Evolutionary conservation across 2,888 invertebrate genomes (phyloP), one percentile per base, ranked within the genome.

Genomic region (Nomada goodeniana): DNA sequence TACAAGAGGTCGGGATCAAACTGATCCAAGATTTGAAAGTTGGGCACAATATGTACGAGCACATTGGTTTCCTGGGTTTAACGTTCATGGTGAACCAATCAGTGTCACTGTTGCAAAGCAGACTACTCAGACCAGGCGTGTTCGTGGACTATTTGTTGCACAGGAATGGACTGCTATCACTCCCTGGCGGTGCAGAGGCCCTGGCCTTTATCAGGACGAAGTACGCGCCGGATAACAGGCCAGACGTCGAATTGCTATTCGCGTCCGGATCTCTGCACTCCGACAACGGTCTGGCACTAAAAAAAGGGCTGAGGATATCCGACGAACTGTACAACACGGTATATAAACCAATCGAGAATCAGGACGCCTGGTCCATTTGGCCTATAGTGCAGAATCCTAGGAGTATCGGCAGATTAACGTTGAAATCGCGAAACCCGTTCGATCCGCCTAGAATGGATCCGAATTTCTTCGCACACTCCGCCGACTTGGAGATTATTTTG

Each of bases 371-470:
- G 92, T 94, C 94, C 2, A 93, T 96, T 1, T 95, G 96, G 85
- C 97, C 97, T 0, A 96, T 97, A 94, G 91, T 97, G 50, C 95
- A 97, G 92, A 95, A 96, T 83, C 97, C 97, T 0, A 95, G 95
- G 90, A 97, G 97, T n/a, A 94, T 95, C 85, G 97, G 97, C 0
- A 94, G 95, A 80, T 93, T 97, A 0, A 95, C 94, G 92, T 94
- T 98, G n/a, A 95, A 95, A 89, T 96, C 96, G 15, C 96, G 94
- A 77, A 96, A 98, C 92, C 97, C 98, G 0, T 95, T 95, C 86
- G 95, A 96, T 0, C 95, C 96, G 88, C 97, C 98, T 0, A 94
- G 95, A n/a, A 95, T 98, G 71, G 95, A 97, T 86, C 97, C 97
- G 0, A 97, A 97, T 91, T 99, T 98, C 93, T 95, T 98, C 90